A percentile compares a stretch with the other conserved stretches of the same genome.
Conservation (phyloP, 92 coral and sea anemone genomes). For the Zoanthus sansibaricus region DNA sequence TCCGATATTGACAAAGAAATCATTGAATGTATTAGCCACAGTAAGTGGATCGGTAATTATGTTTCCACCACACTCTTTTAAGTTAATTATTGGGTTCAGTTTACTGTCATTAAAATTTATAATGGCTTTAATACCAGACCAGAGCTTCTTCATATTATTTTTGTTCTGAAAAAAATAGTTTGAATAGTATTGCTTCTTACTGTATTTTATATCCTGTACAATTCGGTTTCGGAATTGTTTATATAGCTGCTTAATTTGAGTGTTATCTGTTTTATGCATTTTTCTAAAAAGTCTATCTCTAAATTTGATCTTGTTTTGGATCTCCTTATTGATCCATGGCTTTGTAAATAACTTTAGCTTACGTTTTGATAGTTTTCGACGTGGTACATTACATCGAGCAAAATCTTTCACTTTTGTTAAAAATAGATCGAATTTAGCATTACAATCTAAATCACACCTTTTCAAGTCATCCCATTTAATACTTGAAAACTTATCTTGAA, state of each 20-base stretch:
- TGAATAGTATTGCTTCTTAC: slow-evolving; percentile 46
- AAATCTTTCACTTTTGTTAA: slow-evolving; percentile 39
- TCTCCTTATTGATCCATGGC: slow-evolving; percentile 47
- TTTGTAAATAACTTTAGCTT: slow-evolving; percentile 27
- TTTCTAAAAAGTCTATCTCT: slow-evolving; percentile 44
- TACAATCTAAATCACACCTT: slow-evolving; percentile 16
- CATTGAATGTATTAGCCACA: slow-evolving; percentile 58
- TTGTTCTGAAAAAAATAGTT: slow-evolving; percentile 42
- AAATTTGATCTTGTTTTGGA: slow-evolving; percentile 45
- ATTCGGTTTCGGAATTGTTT: slow-evolving; percentile 48
- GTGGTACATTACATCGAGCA: slow-evolving; percentile 27
- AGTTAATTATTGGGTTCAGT: slow-evolving; percentile 32
- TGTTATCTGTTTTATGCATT: slow-evolving; percentile 33
- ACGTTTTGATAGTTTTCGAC: slow-evolving; percentile 20
- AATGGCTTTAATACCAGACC: slow-evolving; percentile 58
- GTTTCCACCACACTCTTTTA: slow-evolving; percentile 33
- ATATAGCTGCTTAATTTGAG: slow-evolving; percentile 37
- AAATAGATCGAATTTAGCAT: slow-evolving; percentile 41
- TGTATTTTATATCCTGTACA: slow-evolving; percentile 42
- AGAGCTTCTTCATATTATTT: slow-evolving; percentile 49
- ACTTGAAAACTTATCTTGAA: slow-evolving; percentile 30
- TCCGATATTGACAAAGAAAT: slow-evolving; percentile 52
- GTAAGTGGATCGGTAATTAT: slow-evolving; percentile 23
- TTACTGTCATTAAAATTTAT: slow-evolving; percentile 49
- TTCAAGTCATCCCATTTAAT: slow-evolving; percentile 36